Evolutionary conservation across 2,888 invertebrate genomes (phyloP).

Genomic region (Campopleginae sp.): DNA sequence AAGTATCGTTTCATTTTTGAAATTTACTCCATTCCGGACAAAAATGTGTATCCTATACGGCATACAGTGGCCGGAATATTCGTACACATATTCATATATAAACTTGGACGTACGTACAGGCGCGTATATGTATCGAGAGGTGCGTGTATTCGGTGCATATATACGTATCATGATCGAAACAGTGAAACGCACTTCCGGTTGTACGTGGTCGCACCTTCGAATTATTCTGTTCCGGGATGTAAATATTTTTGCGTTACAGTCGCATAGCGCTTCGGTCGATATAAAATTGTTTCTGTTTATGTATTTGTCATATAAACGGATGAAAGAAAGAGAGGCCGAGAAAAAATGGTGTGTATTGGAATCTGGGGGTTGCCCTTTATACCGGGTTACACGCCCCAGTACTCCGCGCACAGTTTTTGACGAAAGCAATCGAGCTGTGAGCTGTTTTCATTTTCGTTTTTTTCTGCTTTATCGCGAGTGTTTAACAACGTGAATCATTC

Average conservation of each 20-base stretch:
- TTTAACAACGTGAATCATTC: constrained; percentile 55
- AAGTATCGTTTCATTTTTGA: constrained; percentile 42
- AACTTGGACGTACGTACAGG: not conserved
- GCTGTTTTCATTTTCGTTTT: constrained; percentile 42
- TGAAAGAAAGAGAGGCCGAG: constrained; percentile 33
- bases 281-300: constrained; percentile 42
- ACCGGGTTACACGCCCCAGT: constrained; percentile 55
- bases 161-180: constrained; percentile 30
- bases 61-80: constrained; percentile 32
- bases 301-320: constrained; percentile 25
- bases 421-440: constrained; percentile 53
- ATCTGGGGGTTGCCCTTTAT: constrained; percentile 27
- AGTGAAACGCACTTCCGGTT: constrained; percentile 64
- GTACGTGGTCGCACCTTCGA: constrained; percentile 47
- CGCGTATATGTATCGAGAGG: not conserved
- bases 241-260: constrained; percentile 59
- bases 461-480: constrained; percentile 37
- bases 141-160: not conserved
- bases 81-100: constrained; percentile 16
- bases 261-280: constrained; percentile 1
- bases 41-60: constrained; percentile 13
- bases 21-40: constrained; percentile 31
- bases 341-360: constrained; percentile 30
- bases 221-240: constrained; percentile 58
- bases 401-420: constrained; percentile 52